Evolutionary conservation across 2,113 vertebrate species (phyloP), one percentile per base, ranked within the genome.

Genomic region (Poicephalus meyeri): DNA sequence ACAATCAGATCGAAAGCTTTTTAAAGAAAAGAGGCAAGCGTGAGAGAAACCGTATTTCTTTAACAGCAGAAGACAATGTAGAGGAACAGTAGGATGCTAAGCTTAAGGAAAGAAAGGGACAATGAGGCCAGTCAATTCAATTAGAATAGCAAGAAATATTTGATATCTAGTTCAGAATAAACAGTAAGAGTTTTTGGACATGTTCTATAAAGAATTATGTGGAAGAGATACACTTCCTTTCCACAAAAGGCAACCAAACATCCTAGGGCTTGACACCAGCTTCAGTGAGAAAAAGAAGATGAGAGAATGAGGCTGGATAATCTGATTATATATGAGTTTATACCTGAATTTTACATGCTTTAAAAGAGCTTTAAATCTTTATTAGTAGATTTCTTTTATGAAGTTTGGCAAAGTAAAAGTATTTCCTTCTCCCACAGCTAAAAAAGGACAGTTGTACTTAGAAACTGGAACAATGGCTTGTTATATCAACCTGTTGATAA

Each of bases 401-500:
- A 68, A 81, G 66, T 60, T 33, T 68, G 55, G 31, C 37, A 50
- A 74, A 73, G 55, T 46, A 39, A 74, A 78, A 92, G 23, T 12
- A 88, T 68, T 80, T 74, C 35, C 16, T 86, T 73, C 80, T 86
- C 76, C 50, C 31, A 63, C 4, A 29, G 46, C 35, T 66, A 68
- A 53, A 53, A 68, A 61, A 86, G 46, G 25, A 65, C 9, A 50
- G 29, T 20, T 39, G n/a, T 47, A 70, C 68, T 78, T 42, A 93
- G 50, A 68, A 86, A 52, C 24, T 63, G 64, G 58, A 92, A 86
- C 3, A 86, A 66, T 14, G 76, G 80, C 46, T 86, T 71, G 47
- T 88, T 92, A 83, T 24, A 92, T 50, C 94, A 95, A 95, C 46
- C 26, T 78, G 55, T 73, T 88, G 88, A 76, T 93, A 88, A 91